Evolutionary conservation across 2,888 invertebrate species (phyloP).

Genomic region (Cataglyphis altisquamis): DNA sequence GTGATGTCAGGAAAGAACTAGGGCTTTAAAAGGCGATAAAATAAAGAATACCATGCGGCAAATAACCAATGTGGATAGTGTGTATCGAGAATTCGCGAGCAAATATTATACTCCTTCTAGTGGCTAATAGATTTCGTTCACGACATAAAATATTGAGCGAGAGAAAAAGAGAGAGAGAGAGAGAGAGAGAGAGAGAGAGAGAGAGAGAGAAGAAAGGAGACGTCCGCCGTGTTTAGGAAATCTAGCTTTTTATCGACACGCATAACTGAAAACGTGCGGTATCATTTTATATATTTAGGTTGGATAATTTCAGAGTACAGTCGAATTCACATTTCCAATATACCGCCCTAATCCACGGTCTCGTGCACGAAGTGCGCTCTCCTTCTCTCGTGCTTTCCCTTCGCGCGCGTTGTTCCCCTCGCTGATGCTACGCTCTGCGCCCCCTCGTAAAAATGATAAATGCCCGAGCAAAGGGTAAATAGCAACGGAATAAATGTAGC

Average conservation of each 20-base stretch:
- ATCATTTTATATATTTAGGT: slow-evolving; percentile 9
- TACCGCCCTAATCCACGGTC: slow-evolving; percentile 37
- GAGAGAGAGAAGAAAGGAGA: neutral
- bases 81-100: neutral
- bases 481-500: slow-evolving; percentile 71
- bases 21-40: neutral
- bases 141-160: neutral
- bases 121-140: slow-evolving; percentile 23
- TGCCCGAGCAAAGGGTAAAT: slow-evolving; percentile 76
- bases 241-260: neutral
- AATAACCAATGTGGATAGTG: neutral
- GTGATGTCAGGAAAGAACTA: neutral
- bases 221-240: neutral
- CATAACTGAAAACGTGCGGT: neutral
- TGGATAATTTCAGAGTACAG: slow-evolving; percentile 21
- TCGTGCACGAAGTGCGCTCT: slow-evolving; percentile 30
- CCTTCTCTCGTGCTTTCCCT: neutral
- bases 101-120: neutral
- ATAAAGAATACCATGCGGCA: neutral
- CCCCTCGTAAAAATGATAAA: slow-evolving; percentile 79
- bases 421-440: slow-evolving; percentile 38
- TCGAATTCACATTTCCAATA: slow-evolving; percentile 51
- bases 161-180: neutral
- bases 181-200: neutral
- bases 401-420: slow-evolving; percentile 43